phyloP scores from a whole-genome alignment of 2,113 vertebrate species.

The Raja brachyura region DNA sequence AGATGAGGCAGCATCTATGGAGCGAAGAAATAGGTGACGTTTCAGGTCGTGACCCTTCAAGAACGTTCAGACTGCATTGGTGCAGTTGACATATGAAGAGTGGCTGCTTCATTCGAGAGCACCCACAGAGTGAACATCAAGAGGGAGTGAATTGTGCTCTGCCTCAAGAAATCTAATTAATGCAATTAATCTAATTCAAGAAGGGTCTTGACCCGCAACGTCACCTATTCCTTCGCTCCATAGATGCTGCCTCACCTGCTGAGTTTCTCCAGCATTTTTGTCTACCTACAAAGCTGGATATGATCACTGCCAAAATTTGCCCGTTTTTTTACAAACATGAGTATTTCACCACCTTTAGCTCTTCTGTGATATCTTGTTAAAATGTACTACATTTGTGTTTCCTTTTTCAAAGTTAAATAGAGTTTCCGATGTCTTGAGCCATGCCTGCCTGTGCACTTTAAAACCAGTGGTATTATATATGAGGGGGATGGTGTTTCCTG shows the following conservation, averaged over 20 bases:
- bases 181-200: too few relatives aligned
- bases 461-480: background rate
- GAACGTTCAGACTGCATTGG: background rate
- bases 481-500: background rate
- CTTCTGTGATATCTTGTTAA: background rate
- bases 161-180: background rate
- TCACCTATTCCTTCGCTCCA: too few relatives aligned
- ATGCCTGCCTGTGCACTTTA: background rate
- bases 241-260: too few relatives aligned
- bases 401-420: background rate
- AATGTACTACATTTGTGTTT: background rate
- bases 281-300: too few relatives aligned
- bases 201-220: too few relatives aligned
- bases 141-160: background rate
- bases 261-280: too few relatives aligned
- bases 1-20: too few relatives aligned
- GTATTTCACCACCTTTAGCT: conserved; percentile 2
- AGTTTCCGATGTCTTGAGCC: background rate
- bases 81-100: background rate
- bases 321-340: background rate
- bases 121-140: background rate
- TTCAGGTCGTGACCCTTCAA: background rate
- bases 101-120: background rate
- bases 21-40: too few relatives aligned
- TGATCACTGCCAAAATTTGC: background rate